Base-by-base conservation (phyloP, 2,113 vertebrate species). In the Bos indicus region DNA sequence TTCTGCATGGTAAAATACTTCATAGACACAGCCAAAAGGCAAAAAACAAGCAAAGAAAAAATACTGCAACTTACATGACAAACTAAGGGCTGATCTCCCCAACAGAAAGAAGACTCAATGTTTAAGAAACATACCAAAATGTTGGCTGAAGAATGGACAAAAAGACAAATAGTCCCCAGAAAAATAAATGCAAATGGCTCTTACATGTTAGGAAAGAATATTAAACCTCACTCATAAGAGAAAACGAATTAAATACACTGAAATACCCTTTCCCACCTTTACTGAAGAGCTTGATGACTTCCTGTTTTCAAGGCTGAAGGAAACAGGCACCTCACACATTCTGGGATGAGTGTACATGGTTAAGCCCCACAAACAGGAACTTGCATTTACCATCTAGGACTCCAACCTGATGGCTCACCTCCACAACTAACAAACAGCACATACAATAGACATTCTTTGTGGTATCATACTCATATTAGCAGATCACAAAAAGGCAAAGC, bases 121-220 rank as follows among this genome's bases (percentile, higher is more conserved):
- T 25, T 84, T 64, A 93, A 57, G 48, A 94, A 95, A 94, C 86
- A 89, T 30, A 92, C 15, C 81, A 80, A 92, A 64, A 91, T 36
- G 16, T 7, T 62, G 36, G 93, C 5, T 80, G 77, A 97, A 95
- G 78, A 97, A 74, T 33, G 64, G 30, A 91, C 52, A 59, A 89
- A 84, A 83, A 91, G 33, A 88, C 51, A 62, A 87, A 95, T 1
- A 80, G 4, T 25, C n/a, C 46, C 90, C 15, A 56, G 57, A 78
- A 43, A 56, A 89, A 94, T 30, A 78, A 83, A 85, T 54, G 82
- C 43, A 81, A 89, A 77, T 13, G 23, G 13, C 14, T 33, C 3
- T 77, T 62, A 71, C 40, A 36, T 16, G 16, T 81, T 56, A 89
- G 71, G 59, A 93, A 91, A 91, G 90, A 94, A 78, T 11, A 82